Percentiles rank a stretch among this genome's conserved stretches.
Evolutionary conservation across 1,140 invertebrate species (phyloP).

Genomic region (Phenacoccus solenopsis): DNA sequence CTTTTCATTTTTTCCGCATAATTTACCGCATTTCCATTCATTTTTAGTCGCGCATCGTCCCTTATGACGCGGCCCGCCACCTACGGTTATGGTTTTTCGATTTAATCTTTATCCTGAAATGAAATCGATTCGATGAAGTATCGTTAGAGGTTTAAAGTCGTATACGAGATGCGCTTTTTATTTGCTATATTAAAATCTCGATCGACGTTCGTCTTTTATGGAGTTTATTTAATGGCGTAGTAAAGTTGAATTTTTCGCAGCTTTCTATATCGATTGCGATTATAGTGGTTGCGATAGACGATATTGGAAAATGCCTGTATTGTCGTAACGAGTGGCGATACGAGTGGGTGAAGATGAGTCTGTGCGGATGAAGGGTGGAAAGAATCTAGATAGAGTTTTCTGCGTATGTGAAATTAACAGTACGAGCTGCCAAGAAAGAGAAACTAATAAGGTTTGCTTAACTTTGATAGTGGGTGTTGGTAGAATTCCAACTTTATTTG

Average conservation of each 20-base stretch:
- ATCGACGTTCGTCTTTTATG: background rate
- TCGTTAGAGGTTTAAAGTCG: background rate
- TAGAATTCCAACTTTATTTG: no score
- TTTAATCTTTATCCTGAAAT: slow-evolving; percentile 12
- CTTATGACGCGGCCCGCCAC: background rate
- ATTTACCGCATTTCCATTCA: background rate
- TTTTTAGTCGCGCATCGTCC: background rate
- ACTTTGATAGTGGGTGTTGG: no score
- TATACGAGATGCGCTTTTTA: background rate
- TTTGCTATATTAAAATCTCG: background rate
- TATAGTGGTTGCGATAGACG: no score
- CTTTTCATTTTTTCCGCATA: slow-evolving; percentile 18
- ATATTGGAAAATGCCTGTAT: no score
- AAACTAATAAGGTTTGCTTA: no score
- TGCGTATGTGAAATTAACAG: no score
- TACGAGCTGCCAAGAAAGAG: no score
- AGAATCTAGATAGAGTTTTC: no score
- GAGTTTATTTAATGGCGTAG: background rate
- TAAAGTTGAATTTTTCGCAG: background rate
- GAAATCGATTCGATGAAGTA: background rate
- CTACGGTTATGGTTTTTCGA: slow-evolving; percentile 6
- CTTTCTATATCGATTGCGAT: no score
- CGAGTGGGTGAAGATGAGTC: no score
- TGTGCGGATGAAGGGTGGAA: no score
- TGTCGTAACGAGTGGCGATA: no score